Evolutionary conservation across 2,888 invertebrate genomes (phyloP).

Genomic region (Phorcus lineatus): DNA sequence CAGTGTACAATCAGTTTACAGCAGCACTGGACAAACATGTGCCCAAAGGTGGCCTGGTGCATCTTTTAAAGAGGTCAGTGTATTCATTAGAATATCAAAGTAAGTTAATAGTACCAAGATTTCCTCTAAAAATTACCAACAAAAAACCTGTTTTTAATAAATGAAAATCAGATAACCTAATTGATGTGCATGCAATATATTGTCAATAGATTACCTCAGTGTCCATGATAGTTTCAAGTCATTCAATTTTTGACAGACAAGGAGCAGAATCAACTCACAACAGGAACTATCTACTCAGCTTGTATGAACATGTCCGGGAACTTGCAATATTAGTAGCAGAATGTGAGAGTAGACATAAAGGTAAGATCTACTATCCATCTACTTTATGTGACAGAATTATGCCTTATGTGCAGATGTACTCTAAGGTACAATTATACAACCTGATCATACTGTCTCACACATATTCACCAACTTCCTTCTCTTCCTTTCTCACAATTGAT

Average conservation of each 20-base stretch:
- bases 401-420: background rate
- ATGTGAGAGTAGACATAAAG: conserved; percentile 60
- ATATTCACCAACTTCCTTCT: background rate
- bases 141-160: background rate
- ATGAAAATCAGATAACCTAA: background rate
- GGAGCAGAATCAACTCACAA: conserved; percentile 28
- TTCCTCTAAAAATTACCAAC: no score
- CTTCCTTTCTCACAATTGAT: no score
- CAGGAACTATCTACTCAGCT: conserved; percentile 64
- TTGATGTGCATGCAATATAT: no score
- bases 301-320: conserved; percentile 70
- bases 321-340: conserved; percentile 66
- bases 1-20: conserved; percentile 63
- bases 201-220: no score
- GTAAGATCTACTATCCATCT: conserved; percentile 37
- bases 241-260: conserved; percentile 25
- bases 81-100: background rate
- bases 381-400: background rate
- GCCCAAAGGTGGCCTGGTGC: conserved; percentile 58
- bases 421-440: background rate
- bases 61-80: conserved; percentile 52
- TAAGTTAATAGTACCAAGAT: no score
- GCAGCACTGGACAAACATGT: conserved; percentile 56
- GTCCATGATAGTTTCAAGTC: no score
- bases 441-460: background rate